Conservation (phyloP, 2,797 vertebrate species). For the Cynodonichthys magdalenae region DNA sequence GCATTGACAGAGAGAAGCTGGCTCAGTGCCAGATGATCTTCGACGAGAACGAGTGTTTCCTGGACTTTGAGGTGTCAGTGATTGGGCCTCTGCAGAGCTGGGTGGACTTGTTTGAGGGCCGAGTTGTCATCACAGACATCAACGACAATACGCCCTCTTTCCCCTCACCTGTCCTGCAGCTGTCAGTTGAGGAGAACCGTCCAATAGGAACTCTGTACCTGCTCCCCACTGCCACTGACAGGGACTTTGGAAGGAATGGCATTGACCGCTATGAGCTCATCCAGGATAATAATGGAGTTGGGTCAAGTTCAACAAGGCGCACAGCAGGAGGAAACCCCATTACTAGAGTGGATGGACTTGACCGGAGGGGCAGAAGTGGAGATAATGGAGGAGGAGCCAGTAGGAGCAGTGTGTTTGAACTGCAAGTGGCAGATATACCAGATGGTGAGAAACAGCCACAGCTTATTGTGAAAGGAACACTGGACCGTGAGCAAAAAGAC, state of each 20-base stretch:
- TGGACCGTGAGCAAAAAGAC: conserved; percentile 93
- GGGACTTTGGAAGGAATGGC: conserved; percentile 95
- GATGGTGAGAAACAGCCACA: conserved; percentile 97
- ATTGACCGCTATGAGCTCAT: conserved; percentile 95
- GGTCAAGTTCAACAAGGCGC: conserved; percentile 66
- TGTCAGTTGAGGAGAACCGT: conserved; percentile 97
- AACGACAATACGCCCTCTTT: conserved; percentile 98
- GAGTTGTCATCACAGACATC: conserved; percentile 94
- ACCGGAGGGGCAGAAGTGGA: conserved; percentile 77
- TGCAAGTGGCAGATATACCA: conserved; percentile 95
- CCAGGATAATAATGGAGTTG: conserved; percentile 85
- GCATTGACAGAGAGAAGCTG: conserved; percentile 97
- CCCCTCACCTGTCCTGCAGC: conserved; percentile 93
- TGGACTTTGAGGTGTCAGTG: conserved; percentile 97
- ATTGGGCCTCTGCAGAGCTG: conserved; percentile 97
- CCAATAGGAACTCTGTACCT: conserved; percentile 95
- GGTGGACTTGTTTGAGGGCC: conserved; percentile 96
- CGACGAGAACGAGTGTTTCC: conserved; percentile 96
- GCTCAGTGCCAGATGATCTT: conserved; percentile 98
- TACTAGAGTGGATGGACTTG: conserved; percentile 66
- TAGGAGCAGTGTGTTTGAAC: conserved; percentile 91
- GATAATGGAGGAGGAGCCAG: conserved; percentile 72
- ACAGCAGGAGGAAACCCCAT: conserved; percentile 71
- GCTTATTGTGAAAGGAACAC: conserved; percentile 93
- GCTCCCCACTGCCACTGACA: conserved; percentile 94